phyloP scores from a whole-genome alignment of 2,888 invertebrate species.

The Dione vanillae region DNA sequence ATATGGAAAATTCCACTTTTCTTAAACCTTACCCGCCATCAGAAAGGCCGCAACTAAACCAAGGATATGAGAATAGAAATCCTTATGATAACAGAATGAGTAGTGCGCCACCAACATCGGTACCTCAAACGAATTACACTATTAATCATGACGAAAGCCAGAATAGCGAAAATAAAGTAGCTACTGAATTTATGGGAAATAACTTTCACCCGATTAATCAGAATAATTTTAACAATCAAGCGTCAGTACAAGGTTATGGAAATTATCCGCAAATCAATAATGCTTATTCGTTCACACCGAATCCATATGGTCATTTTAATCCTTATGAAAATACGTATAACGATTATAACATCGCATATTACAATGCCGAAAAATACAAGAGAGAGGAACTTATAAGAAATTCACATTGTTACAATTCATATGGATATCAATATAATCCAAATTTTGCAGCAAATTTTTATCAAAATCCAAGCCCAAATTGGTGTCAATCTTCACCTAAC shows the following conservation, averaged over 20 bases:
- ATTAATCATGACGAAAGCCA: conserved; percentile 75
- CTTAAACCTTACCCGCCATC: conserved; percentile 86
- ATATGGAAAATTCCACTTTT: conserved; percentile 82
- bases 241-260: conserved; percentile 74
- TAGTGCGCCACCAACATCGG: conserved; percentile 60
- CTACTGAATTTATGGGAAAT: conserved; percentile 69
- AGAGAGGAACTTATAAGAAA: conserved; percentile 80
- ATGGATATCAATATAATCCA: conserved; percentile 84
- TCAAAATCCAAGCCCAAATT: conserved; percentile 77
- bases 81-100: conserved; percentile 71
- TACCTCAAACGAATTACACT: conserved; percentile 73
- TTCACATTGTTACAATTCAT: conserved; percentile 81
- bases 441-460: conserved; percentile 83
- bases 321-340: conserved; percentile 82
- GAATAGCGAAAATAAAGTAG: conserved; percentile 63
- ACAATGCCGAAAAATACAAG: conserved; percentile 82
- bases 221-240: conserved; percentile 70
- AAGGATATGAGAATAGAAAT: conserved; percentile 76
- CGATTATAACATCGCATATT: conserved; percentile 82
- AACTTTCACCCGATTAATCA: conserved; percentile 76
- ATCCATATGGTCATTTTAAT: conserved; percentile 80
- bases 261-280: conserved; percentile 79
- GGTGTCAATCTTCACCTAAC: conserved; percentile 85
- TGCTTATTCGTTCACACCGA: conserved; percentile 73
- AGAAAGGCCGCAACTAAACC: conserved; percentile 71